Conservation (phyloP, 2,113 vertebrate genomes). For the Scomber colias region DNA sequence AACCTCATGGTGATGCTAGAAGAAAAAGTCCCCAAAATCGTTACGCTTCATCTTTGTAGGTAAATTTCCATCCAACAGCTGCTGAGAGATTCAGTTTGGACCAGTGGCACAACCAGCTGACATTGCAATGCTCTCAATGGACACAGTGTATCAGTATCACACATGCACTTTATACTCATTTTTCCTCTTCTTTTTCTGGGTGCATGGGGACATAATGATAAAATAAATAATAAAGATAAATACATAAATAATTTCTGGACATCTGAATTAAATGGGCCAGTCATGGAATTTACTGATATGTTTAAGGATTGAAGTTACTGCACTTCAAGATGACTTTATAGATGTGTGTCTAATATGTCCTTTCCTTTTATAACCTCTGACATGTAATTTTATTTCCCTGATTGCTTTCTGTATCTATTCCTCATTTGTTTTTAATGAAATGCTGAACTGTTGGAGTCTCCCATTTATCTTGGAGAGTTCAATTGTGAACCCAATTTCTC, state of each 20-base stretch:
- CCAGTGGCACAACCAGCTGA: too few species aligned
- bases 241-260: not conserved
- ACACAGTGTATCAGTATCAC: not conserved
- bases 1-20: not conserved
- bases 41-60: too few species aligned
- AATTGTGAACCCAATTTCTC: not conserved
- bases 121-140: too few species aligned
- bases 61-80: too few species aligned
- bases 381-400: not conserved
- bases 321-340: not conserved
- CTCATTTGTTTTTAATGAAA: not conserved
- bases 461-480: not conserved
- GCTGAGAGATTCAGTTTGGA: too few species aligned
- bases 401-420: not conserved
- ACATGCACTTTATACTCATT: slow-evolving; percentile 3
- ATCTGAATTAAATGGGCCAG: not conserved
- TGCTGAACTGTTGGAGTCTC: not conserved
- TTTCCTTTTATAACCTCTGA: not conserved
- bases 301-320: not conserved
- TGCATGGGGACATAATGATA: not conserved
- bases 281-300: not conserved
- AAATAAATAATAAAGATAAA: not conserved
- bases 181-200: not conserved
- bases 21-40: not conserved
- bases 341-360: not conserved